These are phyloP conservation scores for Allolobophora icterica DNA, from an alignment of 2,888 invertebrate genomes.

Conservation along the genomic window DNA sequence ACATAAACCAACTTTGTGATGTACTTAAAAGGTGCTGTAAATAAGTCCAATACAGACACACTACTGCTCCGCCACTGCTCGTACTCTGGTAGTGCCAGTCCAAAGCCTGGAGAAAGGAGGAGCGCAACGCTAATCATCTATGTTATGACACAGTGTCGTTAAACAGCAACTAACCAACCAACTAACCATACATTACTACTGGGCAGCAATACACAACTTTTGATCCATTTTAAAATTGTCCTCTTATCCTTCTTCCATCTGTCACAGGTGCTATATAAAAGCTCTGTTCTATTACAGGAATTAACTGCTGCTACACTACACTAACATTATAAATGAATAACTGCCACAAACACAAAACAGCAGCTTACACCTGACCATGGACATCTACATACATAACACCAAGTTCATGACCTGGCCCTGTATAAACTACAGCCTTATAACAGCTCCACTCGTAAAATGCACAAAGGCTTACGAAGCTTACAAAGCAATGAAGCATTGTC, in stretches of 20 bases:
- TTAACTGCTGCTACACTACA: background rate
- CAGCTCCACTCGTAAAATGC: too few relatives aligned
- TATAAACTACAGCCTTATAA: too few relatives aligned
- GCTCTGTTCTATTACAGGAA: background rate
- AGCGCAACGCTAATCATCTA: too few relatives aligned
- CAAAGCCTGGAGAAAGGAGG: too few relatives aligned
- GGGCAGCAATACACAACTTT: background rate
- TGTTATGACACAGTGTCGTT: too few relatives aligned
- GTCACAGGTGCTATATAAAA: background rate
- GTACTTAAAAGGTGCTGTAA: background rate
- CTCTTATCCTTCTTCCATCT: background rate
- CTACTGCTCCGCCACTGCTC: background rate
- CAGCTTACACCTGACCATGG: background rate
- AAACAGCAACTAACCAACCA: too few relatives aligned
- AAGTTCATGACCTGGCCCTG: background rate
- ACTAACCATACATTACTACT: background rate
- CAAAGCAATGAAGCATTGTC: too few relatives aligned
- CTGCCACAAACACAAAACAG: too few relatives aligned
- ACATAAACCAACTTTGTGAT: background rate
- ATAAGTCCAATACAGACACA: background rate
- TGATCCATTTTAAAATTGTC: background rate
- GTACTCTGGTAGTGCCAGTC: too few relatives aligned
- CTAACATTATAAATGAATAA: too few relatives aligned
- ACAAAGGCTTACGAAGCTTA: too few relatives aligned
- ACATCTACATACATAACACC: too few relatives aligned